Base-by-base conservation (phyloP, 2,797 vertebrate species). In the Hypotaenidia okinawae region DNA sequence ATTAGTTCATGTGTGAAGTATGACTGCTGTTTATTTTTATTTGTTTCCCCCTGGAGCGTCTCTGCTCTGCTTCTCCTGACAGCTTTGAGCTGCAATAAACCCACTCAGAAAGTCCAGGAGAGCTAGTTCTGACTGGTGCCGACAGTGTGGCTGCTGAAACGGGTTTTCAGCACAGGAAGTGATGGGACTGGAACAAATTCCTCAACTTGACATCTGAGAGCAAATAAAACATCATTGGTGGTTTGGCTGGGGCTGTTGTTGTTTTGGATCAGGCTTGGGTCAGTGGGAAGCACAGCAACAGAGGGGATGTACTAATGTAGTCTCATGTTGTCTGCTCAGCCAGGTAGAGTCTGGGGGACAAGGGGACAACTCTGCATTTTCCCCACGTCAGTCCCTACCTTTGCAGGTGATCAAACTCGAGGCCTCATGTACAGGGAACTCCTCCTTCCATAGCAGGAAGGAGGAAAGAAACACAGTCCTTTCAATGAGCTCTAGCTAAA, bases 171-270 rank as follows among this genome's bases (percentile, higher is more conserved):
- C 83, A 61, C 59, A 79, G 94, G 93, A 95, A 95, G 87, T 70
- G 87, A 90, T 85, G 57, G 3, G 87, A 32, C 80, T 93, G 88
- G 89, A 89, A 87, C 68, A 63, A 93, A 96, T 94, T 96, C 93
- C 84, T 82, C 74, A 43, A 85, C 91, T 64, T 93, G 80, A 94
- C 89, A 90, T 91, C 93, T 88, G 76, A 86, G 77, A 91, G 83
- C 39, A 94, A 84, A 67, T 75, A 35, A 2, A 86, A 80, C 84
- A 74, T 37, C 80, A 14, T 0, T 52, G 83, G 87, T 87, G 91
- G 93, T 91, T 94, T 96, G 91, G 93, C 94, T 72, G 55, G 54
- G 62, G 59, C 59, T 66, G 77, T 24, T 58, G 77, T 41, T 94
- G 74, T 84, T 95, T 74, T 80, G 88, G 84, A 57, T 35, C 17